Base-by-base conservation (phyloP, 2,888 invertebrate species). In the Eristalis pertinax region DNA sequence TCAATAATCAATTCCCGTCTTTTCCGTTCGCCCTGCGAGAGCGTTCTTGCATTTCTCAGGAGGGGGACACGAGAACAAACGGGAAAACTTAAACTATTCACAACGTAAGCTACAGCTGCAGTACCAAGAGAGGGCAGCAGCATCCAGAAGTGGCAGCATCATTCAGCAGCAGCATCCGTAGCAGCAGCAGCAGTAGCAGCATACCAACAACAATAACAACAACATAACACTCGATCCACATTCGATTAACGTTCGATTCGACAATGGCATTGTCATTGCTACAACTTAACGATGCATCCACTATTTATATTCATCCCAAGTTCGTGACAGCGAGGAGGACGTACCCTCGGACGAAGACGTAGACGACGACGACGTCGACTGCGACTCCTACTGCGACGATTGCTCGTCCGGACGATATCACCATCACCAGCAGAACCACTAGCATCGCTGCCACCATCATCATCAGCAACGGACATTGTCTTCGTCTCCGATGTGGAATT, bases 241-340 rank as follows among this genome's bases (percentile, higher is more conserved):
- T 87, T 87, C 84, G 86, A 86, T 86, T 86, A 82, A 82, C 74
- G 74, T 82, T 86, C 78, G 84, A 87, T 84, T 84, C 79, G 75
- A 24, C 79, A 72, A 35, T 76, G 83, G 73, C 79, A 87, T 87
- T 87, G 87, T 76, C 84, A 87, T 87, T 87, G 87, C 87, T 87
- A 84, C 87, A 87, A 87, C 79, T 87, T 87, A 84, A 84, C 87
- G 87, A 80, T 84, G 84, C 79, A 84, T 84, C 80, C 60, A 72
- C 79, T 84, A 84, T 87, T 87, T 87, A 80, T 87, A 87, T 87
- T 84, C 87, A 87, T 84, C 68, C 50, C 50, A 82, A 82, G 82
- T 78, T 75, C 82, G 60, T 82, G 78, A 83, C 86, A 78, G 70
- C 82, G 64, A 56, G 79, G 65, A 85, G 69, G 79, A 73, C 79